These are phyloP conservation scores for Caiman crocodilus DNA, from an alignment of 2,797 vertebrate genomes.

Conservation along the genomic window DNA sequence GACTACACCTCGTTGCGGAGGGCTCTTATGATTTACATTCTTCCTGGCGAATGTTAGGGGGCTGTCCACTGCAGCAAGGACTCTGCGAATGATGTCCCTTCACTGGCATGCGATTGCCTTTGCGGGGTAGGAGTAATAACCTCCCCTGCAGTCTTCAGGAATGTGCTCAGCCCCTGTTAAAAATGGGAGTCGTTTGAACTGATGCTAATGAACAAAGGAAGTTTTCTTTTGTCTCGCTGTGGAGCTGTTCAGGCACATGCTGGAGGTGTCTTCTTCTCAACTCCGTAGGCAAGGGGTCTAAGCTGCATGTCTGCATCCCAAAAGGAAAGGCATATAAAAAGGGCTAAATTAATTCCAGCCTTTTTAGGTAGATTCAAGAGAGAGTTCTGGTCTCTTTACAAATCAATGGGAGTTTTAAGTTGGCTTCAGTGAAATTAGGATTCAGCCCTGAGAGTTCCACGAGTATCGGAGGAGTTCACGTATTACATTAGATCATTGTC, in stretches of 20 bases:
- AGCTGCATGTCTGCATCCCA: background rate
- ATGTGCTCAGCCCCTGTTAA: background rate
- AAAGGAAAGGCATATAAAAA: background rate
- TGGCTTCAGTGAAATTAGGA: background rate
- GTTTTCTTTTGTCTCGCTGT: background rate
- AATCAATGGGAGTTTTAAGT: background rate
- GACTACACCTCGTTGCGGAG: background rate
- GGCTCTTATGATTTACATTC: background rate
- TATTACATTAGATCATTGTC: background rate
- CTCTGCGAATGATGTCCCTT: background rate
- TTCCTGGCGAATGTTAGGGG: too few relatives aligned
- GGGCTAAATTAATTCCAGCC: background rate
- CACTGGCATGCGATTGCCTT: background rate
- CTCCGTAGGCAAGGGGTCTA: background rate
- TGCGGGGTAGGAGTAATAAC: background rate
- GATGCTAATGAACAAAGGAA: background rate
- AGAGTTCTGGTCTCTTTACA: background rate
- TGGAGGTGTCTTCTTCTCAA: background rate
- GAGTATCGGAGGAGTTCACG: background rate
- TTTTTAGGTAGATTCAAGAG: background rate
- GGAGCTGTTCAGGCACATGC: background rate
- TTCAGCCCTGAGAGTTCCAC: accelerated
- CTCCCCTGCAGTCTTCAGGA: background rate
- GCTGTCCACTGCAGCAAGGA: background rate
- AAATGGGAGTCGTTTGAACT: background rate